Base-by-base conservation (phyloP, 2,797 vertebrate species). In the Lemur catta region DNA sequence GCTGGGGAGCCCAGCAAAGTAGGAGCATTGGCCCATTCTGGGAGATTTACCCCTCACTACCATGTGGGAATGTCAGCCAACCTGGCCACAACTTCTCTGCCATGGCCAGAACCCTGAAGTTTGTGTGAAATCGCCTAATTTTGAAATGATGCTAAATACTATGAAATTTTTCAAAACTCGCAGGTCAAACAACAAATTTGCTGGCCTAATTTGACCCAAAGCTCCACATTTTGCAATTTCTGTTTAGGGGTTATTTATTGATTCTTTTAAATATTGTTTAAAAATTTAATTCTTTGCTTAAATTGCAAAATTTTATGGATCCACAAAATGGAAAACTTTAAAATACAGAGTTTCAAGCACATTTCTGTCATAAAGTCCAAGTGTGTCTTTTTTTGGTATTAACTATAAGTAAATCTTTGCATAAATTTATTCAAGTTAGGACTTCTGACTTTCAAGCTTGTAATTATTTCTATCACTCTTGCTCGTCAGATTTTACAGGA, bases 141-240 rank as follows among this genome's bases (percentile, higher is more conserved):
- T 24, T 89, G 46, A 84, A 92, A 94, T 78, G 14, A 30, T 78
- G 35, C 67, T 84, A 4, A 30, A 9, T 65, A 71, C 75, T 67
- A 82, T 91, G 38, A 91, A 86, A 93, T 85, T 28, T 82, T 91
- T 89, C 50, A 63, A 84, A 75, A 79, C 11, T 69, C 14, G 2
- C 15, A 46, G n/a, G 8, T 26, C 6, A 20, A 84, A 76, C 26
- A 75, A 55, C 1, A 14, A 10, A 57, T 35, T 46, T 15, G 1
- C 18, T 48, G 18, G 2, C 38, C 14, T 78, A 59, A 38, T 65
- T 28, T 63, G 57, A 81, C 55, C 41, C 41, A 43, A 65, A 18
- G 6, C 11, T 41, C 52, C 18, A 35, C 4, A 67, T 17, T 59
- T 92, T 28, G 14, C 24, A 48, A 24, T 89, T 89, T 41, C 63